phyloP scores from a whole-genome alignment of 2,113 vertebrate species.

The Pogona vitticeps region DNA sequence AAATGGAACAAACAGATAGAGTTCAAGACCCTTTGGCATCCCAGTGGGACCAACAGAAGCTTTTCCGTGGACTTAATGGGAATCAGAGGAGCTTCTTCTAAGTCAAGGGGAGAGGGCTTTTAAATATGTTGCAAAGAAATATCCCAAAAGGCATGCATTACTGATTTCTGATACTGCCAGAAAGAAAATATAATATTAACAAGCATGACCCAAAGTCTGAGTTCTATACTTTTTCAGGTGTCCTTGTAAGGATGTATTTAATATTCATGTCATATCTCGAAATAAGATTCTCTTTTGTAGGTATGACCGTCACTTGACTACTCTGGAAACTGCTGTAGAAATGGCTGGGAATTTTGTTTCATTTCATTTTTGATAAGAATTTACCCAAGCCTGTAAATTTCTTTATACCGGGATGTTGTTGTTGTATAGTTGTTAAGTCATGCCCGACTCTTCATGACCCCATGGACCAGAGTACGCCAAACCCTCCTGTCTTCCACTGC shows the following conservation, averaged over 20 bases:
- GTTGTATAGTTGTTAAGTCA: too few species aligned
- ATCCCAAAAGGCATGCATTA: neutral
- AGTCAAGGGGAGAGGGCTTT: neutral
- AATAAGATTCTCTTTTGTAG: neutral
- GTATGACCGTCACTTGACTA: neutral
- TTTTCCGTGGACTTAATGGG: constrained; percentile 3
- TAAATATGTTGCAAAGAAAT: neutral
- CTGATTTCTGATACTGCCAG: neutral
- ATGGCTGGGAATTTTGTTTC: neutral
- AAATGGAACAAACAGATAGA: constrained; percentile 39
- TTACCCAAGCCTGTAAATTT: neutral
- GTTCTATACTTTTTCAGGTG: neutral
- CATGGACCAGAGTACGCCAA: too few species aligned
- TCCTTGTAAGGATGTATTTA: neutral
- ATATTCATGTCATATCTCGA: neutral
- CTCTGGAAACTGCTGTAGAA: neutral
- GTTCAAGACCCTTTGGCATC: constrained; percentile 22
- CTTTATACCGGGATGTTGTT: neutral
- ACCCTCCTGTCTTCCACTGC: too few species aligned
- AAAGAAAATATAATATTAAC: neutral
- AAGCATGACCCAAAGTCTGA: neutral
- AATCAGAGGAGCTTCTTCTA: neutral
- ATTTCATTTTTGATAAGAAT: neutral
- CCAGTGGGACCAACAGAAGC: neutral
- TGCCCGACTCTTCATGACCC: too few species aligned